phyloP scores from a whole-genome alignment of 1,140 invertebrate species.

The Anastrepha ludens region DNA sequence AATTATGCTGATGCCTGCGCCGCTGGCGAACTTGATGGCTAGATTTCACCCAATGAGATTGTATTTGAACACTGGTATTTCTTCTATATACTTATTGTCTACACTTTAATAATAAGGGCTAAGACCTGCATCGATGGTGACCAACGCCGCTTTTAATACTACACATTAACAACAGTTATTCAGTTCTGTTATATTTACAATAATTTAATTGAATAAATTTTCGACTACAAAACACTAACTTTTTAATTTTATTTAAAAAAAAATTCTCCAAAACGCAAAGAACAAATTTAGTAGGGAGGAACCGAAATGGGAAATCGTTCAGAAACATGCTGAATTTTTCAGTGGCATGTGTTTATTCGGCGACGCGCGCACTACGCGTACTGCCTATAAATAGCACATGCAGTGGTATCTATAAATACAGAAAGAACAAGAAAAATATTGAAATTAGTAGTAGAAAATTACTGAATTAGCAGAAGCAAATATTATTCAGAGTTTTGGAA shows the following conservation, averaged over 20 bases:
- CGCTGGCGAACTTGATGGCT: constrained; percentile 80
- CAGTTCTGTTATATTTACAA: constrained; percentile 56
- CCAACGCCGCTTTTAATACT: constrained; percentile 21
- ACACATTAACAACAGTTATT: constrained; percentile 46
- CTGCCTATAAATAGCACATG: constrained; percentile 67
- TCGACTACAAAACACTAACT: not conserved
- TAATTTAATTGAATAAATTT: constrained; percentile 68
- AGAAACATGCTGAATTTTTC: not conserved
- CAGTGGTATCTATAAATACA: constrained; percentile 69
- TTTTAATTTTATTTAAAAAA: constrained; percentile 2
- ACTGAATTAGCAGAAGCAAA: not conserved
- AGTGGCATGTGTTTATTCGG: constrained; percentile 2
- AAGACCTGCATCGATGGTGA: not conserved
- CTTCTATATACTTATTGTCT: constrained; percentile 28
- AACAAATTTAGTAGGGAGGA: not conserved
- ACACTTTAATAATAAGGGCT: constrained; percentile 16
- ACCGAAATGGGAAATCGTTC: not conserved
- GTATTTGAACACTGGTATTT: not conserved
- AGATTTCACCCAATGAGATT: not conserved
- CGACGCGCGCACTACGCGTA: constrained; percentile 7
- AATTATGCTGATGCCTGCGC: constrained; percentile 86
- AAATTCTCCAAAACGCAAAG: not conserved
- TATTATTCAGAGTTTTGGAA: not conserved
- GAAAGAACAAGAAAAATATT: constrained; percentile 59
- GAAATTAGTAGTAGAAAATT: not conserved